phyloP scores from a whole-genome alignment of 2,797 vertebrate genomes.

The Poecilia gillii region DNA sequence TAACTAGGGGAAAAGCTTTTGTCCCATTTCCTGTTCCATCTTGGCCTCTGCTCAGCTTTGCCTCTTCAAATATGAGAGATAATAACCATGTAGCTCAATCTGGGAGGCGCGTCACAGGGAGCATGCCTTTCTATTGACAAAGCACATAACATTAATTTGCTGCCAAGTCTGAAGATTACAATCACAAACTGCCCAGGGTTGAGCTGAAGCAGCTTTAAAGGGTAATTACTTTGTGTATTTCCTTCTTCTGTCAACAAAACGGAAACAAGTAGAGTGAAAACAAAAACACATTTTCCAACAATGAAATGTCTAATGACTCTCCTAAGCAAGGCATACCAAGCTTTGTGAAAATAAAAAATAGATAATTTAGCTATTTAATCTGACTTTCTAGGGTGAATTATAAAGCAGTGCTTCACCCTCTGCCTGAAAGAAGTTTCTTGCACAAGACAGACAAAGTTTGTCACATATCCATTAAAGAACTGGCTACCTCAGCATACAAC shows the following conservation, averaged over 20 bases:
- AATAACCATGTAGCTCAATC: conserved; percentile 7
- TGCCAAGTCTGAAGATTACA: neutral
- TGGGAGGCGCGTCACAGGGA: neutral
- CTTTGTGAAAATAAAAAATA: neutral
- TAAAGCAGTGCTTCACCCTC: neutral
- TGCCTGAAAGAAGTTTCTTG: neutral
- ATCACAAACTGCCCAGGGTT: neutral
- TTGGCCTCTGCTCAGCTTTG: conserved; percentile 23
- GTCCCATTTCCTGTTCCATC: conserved; percentile 21
- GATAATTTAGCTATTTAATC: neutral
- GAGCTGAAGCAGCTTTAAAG: neutral
- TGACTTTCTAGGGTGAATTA: neutral
- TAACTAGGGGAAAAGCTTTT: neutral
- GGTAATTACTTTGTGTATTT: neutral
- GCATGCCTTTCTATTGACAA: neutral
- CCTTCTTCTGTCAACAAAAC: neutral
- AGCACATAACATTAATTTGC: neutral
- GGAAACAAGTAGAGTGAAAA: neutral
- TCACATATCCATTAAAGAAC: neutral
- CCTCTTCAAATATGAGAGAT: conserved; percentile 10
- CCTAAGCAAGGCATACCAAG: neutral
- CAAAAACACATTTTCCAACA: neutral
- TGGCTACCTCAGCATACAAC: neutral
- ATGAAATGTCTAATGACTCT: neutral
- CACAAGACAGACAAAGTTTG: neutral